Evolutionary conservation across 92 coral and sea anemone species (phyloP).

Genomic region (Zoanthus sociatus): DNA sequence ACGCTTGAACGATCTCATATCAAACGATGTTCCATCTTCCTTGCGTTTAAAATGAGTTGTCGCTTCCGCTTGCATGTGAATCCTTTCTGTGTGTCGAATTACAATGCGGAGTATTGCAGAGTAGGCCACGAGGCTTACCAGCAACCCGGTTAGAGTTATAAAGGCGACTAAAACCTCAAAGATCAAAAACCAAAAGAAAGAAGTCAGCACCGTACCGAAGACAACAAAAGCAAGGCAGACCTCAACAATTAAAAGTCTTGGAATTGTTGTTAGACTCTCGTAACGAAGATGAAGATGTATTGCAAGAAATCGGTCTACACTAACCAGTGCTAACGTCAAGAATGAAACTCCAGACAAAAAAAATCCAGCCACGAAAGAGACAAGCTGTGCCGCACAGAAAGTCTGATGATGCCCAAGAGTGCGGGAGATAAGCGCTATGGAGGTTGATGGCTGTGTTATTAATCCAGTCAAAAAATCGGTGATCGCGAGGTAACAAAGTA

Average conservation of each 20-base stretch:
- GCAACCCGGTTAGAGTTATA: slow-evolving; percentile 9
- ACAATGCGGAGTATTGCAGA: slow-evolving; percentile 27
- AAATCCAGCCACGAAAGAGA: background rate
- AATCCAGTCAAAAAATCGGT: slow-evolving; percentile 54
- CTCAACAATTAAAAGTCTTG: slow-evolving; percentile 18
- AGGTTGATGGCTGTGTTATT: slow-evolving; percentile 41
- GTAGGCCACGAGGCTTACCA: background rate
- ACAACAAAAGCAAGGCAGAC: slow-evolving; percentile 3
- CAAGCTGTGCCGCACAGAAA: slow-evolving; percentile 19
- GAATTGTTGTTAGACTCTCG: slow-evolving; percentile 34
- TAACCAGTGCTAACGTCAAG: slow-evolving; percentile 37
- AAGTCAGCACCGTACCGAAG: background rate
- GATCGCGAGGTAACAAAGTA: slow-evolving; percentile 59
- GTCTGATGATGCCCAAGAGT: background rate
- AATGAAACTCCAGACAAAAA: slow-evolving; percentile 43
- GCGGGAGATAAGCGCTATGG: slow-evolving; percentile 31
- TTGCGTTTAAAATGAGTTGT: background rate
- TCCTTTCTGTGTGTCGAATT: slow-evolving; percentile 6
- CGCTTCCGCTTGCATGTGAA: slow-evolving; percentile 13
- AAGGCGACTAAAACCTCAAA: slow-evolving; percentile 28
- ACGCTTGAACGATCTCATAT: slow-evolving; percentile 26
- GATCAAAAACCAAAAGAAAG: background rate
- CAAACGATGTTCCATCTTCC: background rate
- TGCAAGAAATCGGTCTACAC: slow-evolving; percentile 54
- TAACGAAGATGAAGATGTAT: slow-evolving; percentile 59